Percentiles rank a stretch among this genome's conserved stretches.
Evolutionary conservation across 2,888 invertebrate genomes (phyloP).

Genomic region (Idaea dimidiata): DNA sequence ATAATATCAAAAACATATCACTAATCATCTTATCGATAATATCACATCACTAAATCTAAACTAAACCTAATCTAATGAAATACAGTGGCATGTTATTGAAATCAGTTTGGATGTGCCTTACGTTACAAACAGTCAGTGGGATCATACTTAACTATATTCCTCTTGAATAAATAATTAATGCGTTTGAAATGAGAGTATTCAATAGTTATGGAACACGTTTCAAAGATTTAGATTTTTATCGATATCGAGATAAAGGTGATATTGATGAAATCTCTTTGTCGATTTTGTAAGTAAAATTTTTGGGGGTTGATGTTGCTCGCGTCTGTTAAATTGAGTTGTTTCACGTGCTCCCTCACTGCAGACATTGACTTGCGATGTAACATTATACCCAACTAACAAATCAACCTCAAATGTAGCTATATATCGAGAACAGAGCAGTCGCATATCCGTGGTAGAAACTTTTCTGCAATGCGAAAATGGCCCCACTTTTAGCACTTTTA

Average conservation of each 20-base stretch:
- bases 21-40: not conserved
- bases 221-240: not conserved
- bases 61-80: conserved; percentile 6
- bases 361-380: too few relatives aligned
- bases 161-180: conserved; percentile 15
- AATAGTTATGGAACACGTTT: not conserved
- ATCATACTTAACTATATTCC: conserved; percentile 24
- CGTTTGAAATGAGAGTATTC: conserved; percentile 7
- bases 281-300: not conserved
- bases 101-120: conserved; percentile 17
- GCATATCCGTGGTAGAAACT: too few relatives aligned
- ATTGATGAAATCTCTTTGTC: not conserved
- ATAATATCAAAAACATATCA: not conserved
- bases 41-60: conserved; percentile 2
- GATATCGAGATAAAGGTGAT: not conserved
- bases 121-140: conserved; percentile 25
- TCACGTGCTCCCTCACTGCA: too few relatives aligned
- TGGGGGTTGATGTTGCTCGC: too few relatives aligned
- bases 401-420: too few relatives aligned
- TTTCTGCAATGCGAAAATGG: too few relatives aligned
- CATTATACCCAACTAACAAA: too few relatives aligned
- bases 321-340: too few relatives aligned
- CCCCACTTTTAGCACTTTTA: too few relatives aligned
- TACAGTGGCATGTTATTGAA: conserved; percentile 18
- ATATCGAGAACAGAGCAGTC: too few relatives aligned